Evolutionary conservation across 2,797 vertebrate species (phyloP), one percentile per base, ranked within the genome.

Genomic region (Leuciscus waleckii): DNA sequence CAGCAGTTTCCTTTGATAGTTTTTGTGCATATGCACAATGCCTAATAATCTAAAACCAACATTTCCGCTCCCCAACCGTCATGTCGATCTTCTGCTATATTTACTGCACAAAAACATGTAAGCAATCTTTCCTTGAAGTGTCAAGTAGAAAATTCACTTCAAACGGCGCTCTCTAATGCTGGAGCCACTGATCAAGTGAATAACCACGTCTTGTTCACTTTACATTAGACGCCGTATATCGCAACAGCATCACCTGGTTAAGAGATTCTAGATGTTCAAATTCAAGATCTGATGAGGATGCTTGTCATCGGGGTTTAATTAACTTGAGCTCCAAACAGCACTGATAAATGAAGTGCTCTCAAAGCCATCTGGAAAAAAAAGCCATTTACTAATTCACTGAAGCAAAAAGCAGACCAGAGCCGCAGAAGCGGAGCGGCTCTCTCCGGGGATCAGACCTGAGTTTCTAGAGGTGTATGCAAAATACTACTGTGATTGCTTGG

Each of bases 321-420:
- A 88, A 85, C 71, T 83, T 88, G 35, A 68, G 85, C 83, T 88
- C 51, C 29, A 86, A 84, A 82, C 54, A 35, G 71, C 79, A 39
- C 87, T 61, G 37, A 87, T 87, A 87, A 83, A 63, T 63, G 16
- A 71, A 87, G 77, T 23, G 77, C 80, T 74, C 88, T 84, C 19
- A 17, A 76, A 79, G n/a, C 51, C 56, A 84, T 79, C 61, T 84
- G 75, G 61, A 39, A 61, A 68, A 86, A 79, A 79, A 87, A 71
- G n/a, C 32, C 58, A 58, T 88, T 80, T 79, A 82, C 35, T 81
- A 54, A 71, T 49, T 85, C 83, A 61, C 74, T 56, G 49, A 69
- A 58, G 82, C 46, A 68, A 56, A 84, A 65, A 37, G 32, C 61
- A 26, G 58, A 74, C 21, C 46, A 11, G 54, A 67, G 41, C 6